Percentiles rank a stretch among this genome's conserved stretches.
Conservation (phyloP, 2,888 invertebrate genomes). For the Dolichopus griseipennis region DNA sequence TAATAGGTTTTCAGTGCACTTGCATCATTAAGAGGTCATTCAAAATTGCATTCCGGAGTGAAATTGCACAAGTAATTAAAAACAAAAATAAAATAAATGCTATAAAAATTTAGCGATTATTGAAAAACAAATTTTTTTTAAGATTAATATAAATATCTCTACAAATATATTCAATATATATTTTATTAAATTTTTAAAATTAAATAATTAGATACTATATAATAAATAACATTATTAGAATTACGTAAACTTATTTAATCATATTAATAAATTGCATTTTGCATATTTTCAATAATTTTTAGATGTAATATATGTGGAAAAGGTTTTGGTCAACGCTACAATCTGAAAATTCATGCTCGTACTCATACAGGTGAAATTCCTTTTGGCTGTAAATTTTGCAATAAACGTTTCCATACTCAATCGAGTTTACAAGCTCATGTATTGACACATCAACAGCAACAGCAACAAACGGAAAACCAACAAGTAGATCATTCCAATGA, state of each 20-base stretch:
- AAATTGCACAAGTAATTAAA: conserved; percentile 39
- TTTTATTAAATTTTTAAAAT: not conserved
- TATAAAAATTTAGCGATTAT: not conserved
- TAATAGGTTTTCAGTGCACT: conserved; percentile 40
- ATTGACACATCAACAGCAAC: conserved; percentile 39
- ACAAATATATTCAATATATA: not conserved
- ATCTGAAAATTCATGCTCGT: conserved; percentile 41
- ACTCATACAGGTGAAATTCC: conserved; percentile 42
- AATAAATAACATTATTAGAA: not conserved
- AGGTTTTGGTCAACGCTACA: conserved; percentile 42
- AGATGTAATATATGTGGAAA: conserved; percentile 43
- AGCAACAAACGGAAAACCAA: conserved; percentile 24
- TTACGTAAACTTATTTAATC: too few relatives aligned
- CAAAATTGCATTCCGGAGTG: conserved; percentile 41
- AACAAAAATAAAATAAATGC: too few relatives aligned
- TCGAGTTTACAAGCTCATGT: conserved; percentile 41
- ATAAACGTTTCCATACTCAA: conserved; percentile 41
- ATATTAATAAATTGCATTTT: not conserved
- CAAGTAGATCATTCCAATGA: not conserved
- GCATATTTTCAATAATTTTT: conserved; percentile 13
- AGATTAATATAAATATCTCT: too few relatives aligned
- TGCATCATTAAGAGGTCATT: conserved; percentile 41
- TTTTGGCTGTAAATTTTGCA: conserved; percentile 41
- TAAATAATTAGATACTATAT: not conserved
- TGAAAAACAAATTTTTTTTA: too few relatives aligned